A percentile compares a stretch with the other conserved stretches of the same genome.
These are phyloP conservation scores for Cyprinodon diabolis DNA, from an alignment of 2,797 vertebrate genomes.

Conservation along the genomic window DNA sequence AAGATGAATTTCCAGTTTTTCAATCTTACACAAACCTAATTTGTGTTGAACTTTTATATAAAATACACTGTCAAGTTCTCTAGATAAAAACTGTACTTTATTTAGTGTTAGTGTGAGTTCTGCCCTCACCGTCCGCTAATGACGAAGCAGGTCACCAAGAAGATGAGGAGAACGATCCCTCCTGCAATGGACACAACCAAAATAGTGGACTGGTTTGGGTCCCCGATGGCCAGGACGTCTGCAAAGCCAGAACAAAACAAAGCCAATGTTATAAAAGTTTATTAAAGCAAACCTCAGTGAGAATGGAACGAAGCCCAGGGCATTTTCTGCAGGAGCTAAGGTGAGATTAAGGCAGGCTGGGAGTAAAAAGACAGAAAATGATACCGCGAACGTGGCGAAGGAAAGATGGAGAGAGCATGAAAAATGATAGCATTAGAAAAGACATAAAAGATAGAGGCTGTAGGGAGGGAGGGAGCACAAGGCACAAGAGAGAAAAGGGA, in stretches of 20 bases:
- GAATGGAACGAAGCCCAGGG: conserved; percentile 8
- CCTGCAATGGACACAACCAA: conserved; percentile 84
- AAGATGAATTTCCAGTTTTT: not conserved
- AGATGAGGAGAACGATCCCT: conserved; percentile 84
- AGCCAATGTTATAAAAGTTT: conserved; percentile 20
- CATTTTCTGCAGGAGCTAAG: conserved; percentile 25
- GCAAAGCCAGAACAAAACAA: conserved; percentile 14
- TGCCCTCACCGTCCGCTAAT: conserved; percentile 83
- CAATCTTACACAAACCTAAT: no score
- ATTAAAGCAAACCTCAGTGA: conserved; percentile 26
- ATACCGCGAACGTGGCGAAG: conserved; percentile 7
- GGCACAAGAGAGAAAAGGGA: conserved; percentile 49
- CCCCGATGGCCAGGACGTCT: conserved; percentile 86
- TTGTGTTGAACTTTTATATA: not conserved
- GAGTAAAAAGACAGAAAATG: conserved; percentile 41
- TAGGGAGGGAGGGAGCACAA: conserved; percentile 34
- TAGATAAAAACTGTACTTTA: not conserved
- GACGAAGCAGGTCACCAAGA: conserved; percentile 86
- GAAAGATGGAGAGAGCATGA: conserved; percentile 43
- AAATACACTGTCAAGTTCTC: not conserved
- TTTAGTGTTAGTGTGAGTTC: not conserved
- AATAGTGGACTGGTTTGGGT: conserved; percentile 87
- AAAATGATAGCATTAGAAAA: conserved; percentile 57
- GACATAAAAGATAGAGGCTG: conserved; percentile 61
- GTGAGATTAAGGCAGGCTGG: conserved; percentile 32